These are phyloP conservation scores for Drosophila lacteicornis DNA, from an alignment of 1,140 invertebrate species.

Conservation along the genomic window DNA sequence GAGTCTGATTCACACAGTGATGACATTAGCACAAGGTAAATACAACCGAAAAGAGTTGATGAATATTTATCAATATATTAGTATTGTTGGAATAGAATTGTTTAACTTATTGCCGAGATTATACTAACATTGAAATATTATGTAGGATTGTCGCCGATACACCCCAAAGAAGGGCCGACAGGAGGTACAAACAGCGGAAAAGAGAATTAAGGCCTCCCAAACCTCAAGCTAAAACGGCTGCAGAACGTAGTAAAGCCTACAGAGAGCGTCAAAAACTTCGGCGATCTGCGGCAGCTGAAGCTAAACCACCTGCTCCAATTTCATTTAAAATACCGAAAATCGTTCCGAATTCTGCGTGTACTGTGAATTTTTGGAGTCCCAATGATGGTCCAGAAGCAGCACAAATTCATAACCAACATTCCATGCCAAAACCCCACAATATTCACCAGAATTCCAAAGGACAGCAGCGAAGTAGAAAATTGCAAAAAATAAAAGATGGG, in stretches of 20 bases:
- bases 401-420: too few relatives aligned
- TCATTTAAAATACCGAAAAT: background rate
- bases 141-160: too few relatives aligned
- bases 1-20: background rate
- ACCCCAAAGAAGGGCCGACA: background rate
- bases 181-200: background rate
- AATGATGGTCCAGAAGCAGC: too few relatives aligned
- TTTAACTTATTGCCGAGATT: background rate
- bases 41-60: background rate
- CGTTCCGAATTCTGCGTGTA: background rate
- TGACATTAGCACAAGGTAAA: background rate
- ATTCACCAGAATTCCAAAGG: too few relatives aligned
- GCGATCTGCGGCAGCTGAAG: background rate
- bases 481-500: too few relatives aligned
- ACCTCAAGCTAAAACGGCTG: background rate
- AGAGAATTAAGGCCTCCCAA: background rate
- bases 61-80: background rate
- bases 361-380: background rate
- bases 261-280: background rate
- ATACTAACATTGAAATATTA: too few relatives aligned
- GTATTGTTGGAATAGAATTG: conserved; percentile 1
- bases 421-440: too few relatives aligned
- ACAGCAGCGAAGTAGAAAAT: background rate
- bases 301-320: background rate
- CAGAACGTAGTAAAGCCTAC: background rate